Base-by-base conservation (phyloP, 2,888 invertebrate genomes). In the Amblyjoppa fuscipennis region DNA sequence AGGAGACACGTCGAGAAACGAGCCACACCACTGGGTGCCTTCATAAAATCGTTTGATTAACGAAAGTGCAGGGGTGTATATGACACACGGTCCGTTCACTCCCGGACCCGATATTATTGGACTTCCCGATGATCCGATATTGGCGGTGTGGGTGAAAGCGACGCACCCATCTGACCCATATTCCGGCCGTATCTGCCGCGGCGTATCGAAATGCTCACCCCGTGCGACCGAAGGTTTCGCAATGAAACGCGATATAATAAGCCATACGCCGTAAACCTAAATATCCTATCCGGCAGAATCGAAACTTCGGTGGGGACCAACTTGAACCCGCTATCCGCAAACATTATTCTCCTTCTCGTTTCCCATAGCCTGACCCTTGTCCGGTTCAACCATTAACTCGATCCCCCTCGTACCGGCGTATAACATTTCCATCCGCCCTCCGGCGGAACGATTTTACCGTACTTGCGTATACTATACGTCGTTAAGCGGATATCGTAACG, bases 41-140 rank as follows among this genome's bases (percentile, higher is more conserved):
- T 82, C 76, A 20, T 69, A 70, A 83, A 83, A 78, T 59, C 34
- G 56, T 73, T 73, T 78, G 59, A 78, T 83, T 73, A 83, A 73
- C 66, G 68, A 78, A 73, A 78, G 59, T 83, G 77, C 77, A 68
- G 38, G 49, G 61, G 45, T 38, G 75, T 6, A 51, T 70, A 61
- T 51, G 66, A 68, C 59, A 56, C 34, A 34, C 34, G 45, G 68
- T 49, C 49, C 45, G 53, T 13, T 38, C 34, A 20, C 49, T 71
- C 49, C 6, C 56, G 28, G 25, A 71, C 38, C 34, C 70, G 61
- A 64, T 81, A 49, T 81, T 56, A 81, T 75, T 45, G 49, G 34
- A 41, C 59, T 28, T 31, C 34, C 31, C 31, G 16, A 74, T 28
- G 74, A 74, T 75, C 75, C 45, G 75, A 49, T 64, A 75, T 64